phyloP scores from a whole-genome alignment of 2,888 invertebrate species.

The Diarsia brunnea region DNA sequence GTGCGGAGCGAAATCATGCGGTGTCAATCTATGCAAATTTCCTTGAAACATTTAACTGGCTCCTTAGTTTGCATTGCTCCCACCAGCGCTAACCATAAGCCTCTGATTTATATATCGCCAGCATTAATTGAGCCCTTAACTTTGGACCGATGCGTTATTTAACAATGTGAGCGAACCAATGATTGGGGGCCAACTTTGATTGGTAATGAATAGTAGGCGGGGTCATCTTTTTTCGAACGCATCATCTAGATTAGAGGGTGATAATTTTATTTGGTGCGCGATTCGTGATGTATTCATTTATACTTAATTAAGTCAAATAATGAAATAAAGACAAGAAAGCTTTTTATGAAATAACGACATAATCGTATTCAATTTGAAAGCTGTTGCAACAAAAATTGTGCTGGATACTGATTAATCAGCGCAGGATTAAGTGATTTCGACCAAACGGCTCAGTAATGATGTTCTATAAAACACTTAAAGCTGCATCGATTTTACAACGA shows the following conservation, averaged over 20 bases:
- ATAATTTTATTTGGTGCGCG: constrained; percentile 64
- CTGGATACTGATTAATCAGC: neutral
- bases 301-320: constrained; percentile 39
- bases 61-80: constrained; percentile 82
- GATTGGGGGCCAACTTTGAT: constrained; percentile 70
- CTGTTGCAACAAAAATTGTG: neutral
- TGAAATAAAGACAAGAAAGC: neutral
- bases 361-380: constrained; percentile 8
- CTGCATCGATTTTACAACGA: constrained; percentile 78
- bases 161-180: constrained; percentile 64
- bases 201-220: constrained; percentile 75
- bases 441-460: constrained; percentile 71
- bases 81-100: constrained; percentile 80
- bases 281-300: constrained; percentile 55
- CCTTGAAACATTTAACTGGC: constrained; percentile 88
- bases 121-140: constrained; percentile 71
- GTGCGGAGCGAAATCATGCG: constrained; percentile 82
- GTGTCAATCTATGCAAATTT: constrained; percentile 90
- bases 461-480: constrained; percentile 80
- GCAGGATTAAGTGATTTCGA: constrained; percentile 69
- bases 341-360: neutral
- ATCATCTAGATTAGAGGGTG: constrained; percentile 66
- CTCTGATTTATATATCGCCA: constrained; percentile 77
- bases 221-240: constrained; percentile 67
- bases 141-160: constrained; percentile 64